Conservation (phyloP, 2,888 invertebrate genomes). For the Trachelus tabidus region DNA sequence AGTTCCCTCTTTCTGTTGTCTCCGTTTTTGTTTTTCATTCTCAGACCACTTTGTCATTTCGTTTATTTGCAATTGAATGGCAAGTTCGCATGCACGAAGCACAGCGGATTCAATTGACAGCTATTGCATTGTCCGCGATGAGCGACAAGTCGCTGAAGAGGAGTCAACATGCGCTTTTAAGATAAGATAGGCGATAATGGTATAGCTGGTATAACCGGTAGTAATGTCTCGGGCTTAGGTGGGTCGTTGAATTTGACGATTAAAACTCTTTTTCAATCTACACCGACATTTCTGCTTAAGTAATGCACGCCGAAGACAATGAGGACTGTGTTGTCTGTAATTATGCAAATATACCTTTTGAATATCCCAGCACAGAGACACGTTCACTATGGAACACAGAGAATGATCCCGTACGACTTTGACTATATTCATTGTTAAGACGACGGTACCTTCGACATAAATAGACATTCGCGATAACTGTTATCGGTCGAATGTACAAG, state of each 20-base stretch:
- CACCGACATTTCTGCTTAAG: not conserved
- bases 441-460: not conserved
- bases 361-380: not conserved
- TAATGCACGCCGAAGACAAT: not conserved
- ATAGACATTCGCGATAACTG: not conserved
- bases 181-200: not conserved
- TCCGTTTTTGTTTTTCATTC: slow-evolving; percentile 13
- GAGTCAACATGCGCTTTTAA: not conserved
- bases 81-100: not conserved
- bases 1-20: not conserved
- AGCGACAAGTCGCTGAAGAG: not conserved
- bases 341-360: not conserved
- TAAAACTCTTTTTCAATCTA: not conserved
- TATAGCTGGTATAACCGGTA: not conserved
- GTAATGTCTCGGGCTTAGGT: not conserved
- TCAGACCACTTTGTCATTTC: not conserved
- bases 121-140: not conserved
- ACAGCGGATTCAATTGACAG: not conserved
- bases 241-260: not conserved
- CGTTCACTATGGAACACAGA: not conserved
- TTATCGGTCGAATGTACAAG: not conserved
- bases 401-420: not conserved
- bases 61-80: not conserved
- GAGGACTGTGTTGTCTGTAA: not conserved
- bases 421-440: not conserved